phyloP scores from a whole-genome alignment of 2,888 invertebrate species.

The Caenorhabditis imperialis region DNA sequence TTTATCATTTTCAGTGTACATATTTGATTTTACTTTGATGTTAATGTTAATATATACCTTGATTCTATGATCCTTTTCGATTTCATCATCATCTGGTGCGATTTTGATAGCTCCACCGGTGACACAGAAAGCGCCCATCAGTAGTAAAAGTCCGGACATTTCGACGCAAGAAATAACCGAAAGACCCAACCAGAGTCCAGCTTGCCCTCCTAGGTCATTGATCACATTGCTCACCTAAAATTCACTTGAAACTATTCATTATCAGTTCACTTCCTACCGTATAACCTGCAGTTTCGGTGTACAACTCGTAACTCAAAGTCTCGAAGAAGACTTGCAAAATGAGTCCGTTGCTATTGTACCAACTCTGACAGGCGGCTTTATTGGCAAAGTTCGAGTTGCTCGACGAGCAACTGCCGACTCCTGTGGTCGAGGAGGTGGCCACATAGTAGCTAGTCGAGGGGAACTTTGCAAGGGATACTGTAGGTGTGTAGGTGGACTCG shows the following conservation, averaged over 20 bases:
- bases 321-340: slow-evolving; percentile 78
- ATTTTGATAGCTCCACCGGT: slow-evolving; percentile 58
- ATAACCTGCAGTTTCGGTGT: slow-evolving; percentile 60
- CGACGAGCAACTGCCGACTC: slow-evolving; percentile 36
- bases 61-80: slow-evolving; percentile 58
- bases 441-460: slow-evolving; percentile 61
- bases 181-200: slow-evolving; percentile 79
- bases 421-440: slow-evolving; percentile 49
- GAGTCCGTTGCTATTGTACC: slow-evolving; percentile 74
- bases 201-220: slow-evolving; percentile 79
- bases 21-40: background rate
- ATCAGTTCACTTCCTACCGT: slow-evolving; percentile 39
- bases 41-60: slow-evolving; percentile 30
- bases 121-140: slow-evolving; percentile 57
- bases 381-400: slow-evolving; percentile 26
- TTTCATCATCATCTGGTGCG: slow-evolving; percentile 55
- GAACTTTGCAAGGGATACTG: slow-evolving; percentile 59
- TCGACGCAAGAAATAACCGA: slow-evolving; percentile 79
- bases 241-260: background rate
- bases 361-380: slow-evolving; percentile 42
- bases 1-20: slow-evolving; percentile 6
- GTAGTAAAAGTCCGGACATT: slow-evolving; percentile 51
- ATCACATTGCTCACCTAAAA: slow-evolving; percentile 77
- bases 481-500: slow-evolving; percentile 58
- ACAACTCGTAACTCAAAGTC: slow-evolving; percentile 75